Conservation (phyloP, 35 echinoderm and acorn worm species). For the Patiria miniata region DNA sequence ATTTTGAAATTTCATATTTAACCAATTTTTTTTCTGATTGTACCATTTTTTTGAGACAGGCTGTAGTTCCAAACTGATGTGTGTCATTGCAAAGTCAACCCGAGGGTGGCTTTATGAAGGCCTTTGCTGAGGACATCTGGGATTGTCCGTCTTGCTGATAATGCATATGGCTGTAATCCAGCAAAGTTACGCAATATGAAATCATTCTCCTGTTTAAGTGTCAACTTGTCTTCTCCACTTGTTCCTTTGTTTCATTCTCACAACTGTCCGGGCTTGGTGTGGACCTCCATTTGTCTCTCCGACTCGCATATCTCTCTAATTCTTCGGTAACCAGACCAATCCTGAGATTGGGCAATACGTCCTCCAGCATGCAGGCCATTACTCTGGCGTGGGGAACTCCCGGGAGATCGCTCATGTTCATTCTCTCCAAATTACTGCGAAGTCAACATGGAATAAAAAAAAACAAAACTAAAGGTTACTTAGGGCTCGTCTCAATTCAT, state of each 20-base stretch:
- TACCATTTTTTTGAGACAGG: too few species aligned
- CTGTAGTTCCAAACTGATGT: too few species aligned
- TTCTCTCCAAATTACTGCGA: constrained; percentile 63
- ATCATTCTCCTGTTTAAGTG: neutral
- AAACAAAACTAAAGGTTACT: too few species aligned
- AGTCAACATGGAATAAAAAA: neutral
- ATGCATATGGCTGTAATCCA: too few species aligned
- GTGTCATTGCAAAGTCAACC: too few species aligned
- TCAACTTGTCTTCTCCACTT: neutral
- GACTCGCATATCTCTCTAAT: constrained; percentile 23
- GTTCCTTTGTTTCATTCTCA: neutral
- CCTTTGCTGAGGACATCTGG: too few species aligned
- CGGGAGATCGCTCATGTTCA: constrained; percentile 69
- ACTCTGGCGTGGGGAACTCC: constrained; percentile 39
- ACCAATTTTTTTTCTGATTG: too few species aligned
- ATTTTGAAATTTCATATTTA: too few species aligned
- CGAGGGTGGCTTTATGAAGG: too few species aligned
- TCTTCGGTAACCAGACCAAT: constrained; percentile 58
- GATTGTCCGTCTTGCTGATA: too few species aligned
- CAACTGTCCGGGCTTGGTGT: neutral
- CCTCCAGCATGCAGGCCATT: constrained; percentile 71
- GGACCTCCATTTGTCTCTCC: neutral
- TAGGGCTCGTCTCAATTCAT: too few species aligned
- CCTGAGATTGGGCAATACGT: constrained; percentile 55
- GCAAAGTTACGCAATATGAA: too few species aligned